Percentiles rank a stretch among this genome's conserved stretches.
These are phyloP conservation scores for Gobio occitaniae DNA, from an alignment of 2,797 vertebrate genomes.

Conservation along the genomic window DNA sequence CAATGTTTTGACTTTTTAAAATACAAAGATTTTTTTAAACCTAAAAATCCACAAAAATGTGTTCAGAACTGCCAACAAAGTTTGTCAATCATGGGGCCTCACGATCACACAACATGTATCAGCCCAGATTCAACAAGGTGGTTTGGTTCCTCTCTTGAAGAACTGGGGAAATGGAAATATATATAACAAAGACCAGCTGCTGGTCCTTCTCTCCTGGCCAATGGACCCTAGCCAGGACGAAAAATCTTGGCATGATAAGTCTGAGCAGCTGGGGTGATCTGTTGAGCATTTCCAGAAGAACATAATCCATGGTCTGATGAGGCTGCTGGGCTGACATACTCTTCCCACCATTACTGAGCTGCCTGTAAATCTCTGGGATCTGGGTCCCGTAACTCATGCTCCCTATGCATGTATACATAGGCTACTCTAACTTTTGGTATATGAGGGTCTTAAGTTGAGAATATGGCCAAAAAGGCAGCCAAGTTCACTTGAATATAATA, in stretches of 20 bases:
- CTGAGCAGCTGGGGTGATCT: constrained; percentile 34
- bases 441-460: not conserved
- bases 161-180: constrained; percentile 47
- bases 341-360: constrained; percentile 5
- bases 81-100: not conserved
- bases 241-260: constrained; percentile 39
- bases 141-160: constrained; percentile 28
- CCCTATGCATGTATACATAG: not conserved
- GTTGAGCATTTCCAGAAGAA: constrained; percentile 9
- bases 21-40: not conserved
- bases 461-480: constrained; percentile 26
- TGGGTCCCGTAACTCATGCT: not conserved
- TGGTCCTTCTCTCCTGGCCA: constrained; percentile 27
- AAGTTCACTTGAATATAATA: constrained; percentile 35
- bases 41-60: not conserved
- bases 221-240: constrained; percentile 44
- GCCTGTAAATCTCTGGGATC: constrained; percentile 33
- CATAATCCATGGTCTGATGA: constrained; percentile 31
- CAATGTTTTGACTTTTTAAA: not conserved
- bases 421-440: constrained; percentile 1
- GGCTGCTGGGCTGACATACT: constrained; percentile 16
- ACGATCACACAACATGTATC: not conserved
- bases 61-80: not conserved
- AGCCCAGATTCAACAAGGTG: constrained; percentile 3
- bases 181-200: constrained; percentile 52